Percentiles rank a stretch among this genome's conserved stretches.
Conservation (phyloP, 1,140 invertebrate genomes). For the Eufriesea mexicana region DNA sequence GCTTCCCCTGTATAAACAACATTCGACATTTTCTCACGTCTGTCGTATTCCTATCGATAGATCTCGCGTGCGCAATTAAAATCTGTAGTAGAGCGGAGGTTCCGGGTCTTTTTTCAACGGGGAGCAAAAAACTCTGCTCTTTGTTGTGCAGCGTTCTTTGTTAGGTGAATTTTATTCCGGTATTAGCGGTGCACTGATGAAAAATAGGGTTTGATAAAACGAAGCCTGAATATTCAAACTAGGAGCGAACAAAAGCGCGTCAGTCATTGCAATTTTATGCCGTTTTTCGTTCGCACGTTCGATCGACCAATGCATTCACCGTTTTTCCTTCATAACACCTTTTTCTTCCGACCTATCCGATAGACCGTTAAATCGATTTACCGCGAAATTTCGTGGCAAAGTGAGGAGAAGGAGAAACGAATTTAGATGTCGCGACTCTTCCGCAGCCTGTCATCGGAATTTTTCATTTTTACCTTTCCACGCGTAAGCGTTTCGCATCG, state of each 20-base stretch:
- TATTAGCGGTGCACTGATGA: constrained; percentile 33
- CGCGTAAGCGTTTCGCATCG: background rate
- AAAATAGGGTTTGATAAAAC: constrained; percentile 30
- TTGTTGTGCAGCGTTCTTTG: constrained; percentile 51
- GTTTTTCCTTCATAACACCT: no score
- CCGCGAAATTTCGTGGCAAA: no score
- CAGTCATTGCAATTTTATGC: constrained; percentile 16
- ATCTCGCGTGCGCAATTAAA: constrained; percentile 54
- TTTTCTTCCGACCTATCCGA: background rate
- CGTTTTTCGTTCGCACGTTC: background rate
- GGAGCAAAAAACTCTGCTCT: constrained; percentile 37
- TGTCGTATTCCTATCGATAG: constrained; percentile 28
- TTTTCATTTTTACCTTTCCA: no score
- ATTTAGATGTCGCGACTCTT: no score
- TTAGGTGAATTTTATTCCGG: constrained; percentile 46
- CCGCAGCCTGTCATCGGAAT: no score
- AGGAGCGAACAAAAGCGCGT: constrained; percentile 28
- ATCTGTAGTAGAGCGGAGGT: constrained; percentile 32
- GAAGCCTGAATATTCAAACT: constrained; percentile 13
- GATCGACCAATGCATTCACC: background rate
- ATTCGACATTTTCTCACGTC: constrained; percentile 3
- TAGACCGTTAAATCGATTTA: background rate
- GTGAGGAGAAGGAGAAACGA: no score
- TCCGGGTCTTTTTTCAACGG: background rate
- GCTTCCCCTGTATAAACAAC: background rate